Evolutionary conservation across 2,888 invertebrate species (phyloP), one percentile per base, ranked within the genome.

Genomic region (Mythimna loreyi): DNA sequence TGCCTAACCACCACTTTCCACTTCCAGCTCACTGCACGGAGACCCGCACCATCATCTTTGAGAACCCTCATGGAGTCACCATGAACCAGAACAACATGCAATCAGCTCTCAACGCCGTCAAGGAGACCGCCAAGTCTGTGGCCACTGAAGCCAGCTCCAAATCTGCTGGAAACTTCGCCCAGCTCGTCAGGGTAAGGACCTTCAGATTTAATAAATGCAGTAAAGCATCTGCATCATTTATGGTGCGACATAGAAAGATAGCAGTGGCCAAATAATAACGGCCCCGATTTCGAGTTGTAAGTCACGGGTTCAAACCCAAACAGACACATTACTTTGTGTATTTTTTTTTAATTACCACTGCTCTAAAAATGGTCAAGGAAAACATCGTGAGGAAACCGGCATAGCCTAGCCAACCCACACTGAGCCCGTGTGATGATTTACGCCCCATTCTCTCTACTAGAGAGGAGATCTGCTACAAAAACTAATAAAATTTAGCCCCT

Each of bases 21-120:
- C 6, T 8, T 21, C 3, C 73, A 93, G 96, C 91, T 55, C 87
- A 87, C 64, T 95, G 94, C 86, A 91, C 90, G 1, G 86, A 90
- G 8, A 89, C 96, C 0, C 96, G 96, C 64, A 97, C 97, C 0
- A 96, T 98, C 63, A 97, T 98, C 75, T 98, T 98, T 89, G 97
- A 98, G 83, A 96, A 96, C 70, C 97, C 98, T 0, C 97, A 97
- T 81, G 96, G 96, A 0, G 92, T 90, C 36, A 91, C 84, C 21
- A 90, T 86, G 2, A 94, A 83, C 70, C 90, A 92, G 45, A 95
- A 96, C 81, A 97, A 96, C 88, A 92, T 96, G 4, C 96, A 96
- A 23, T 92, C 95, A 0, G 96, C 97, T 0, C 90, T 96, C 21
- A 90, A 90, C 0, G 96, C 97, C 0, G 92, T 98, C 28, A 96